Base-by-base conservation (phyloP, 2,888 invertebrate genomes). In the Altica lythri region DNA sequence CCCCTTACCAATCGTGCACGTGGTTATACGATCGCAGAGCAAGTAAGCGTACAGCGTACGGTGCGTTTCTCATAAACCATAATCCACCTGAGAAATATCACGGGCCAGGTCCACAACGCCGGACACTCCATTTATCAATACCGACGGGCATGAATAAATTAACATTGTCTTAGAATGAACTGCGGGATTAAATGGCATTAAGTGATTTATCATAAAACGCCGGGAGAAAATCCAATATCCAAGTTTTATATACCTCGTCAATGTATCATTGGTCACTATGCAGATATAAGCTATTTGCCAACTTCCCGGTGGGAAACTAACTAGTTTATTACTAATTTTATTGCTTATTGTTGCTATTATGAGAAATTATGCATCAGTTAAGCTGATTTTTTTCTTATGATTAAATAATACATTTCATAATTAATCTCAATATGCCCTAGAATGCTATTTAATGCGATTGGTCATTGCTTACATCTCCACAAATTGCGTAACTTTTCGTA, bases 51-150 rank as follows among this genome's bases (percentile, higher is more conserved):
- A 12, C 2, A 25, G 46, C 8, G 25, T 27, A 49, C 38, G 17
- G 27, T 37, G 53, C 37, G 46, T 27, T 40, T 40, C 46, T 40
- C 45, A 53, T 52, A 51, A 51, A 51, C 56, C 59, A 55, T 62
- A 62, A 62, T 60, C 62, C 60, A 62, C 55, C 59, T 59, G 62
- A 60, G 63, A 62, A 64, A 63, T 65, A 59, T 67, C 67, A 64
- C 66, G 64, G 61, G 64, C 56, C 59, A 51, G 62, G 58, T 60
- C 62, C 59, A 64, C 62, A 55, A 61, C 62, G 55, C 64, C 60
- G 70, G 70, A 69, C 72, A 70, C 65, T 69, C 70, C 69, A 71
- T 72, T 72, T 69, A 72, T 72, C 71, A 71, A 66, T 61, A 68
- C 66, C 70, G 68, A 66, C 67, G 68, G 70, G 64, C 68, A 68